Percentiles rank a stretch among this genome's conserved stretches.
These are phyloP conservation scores for Drosophila repletoides DNA, from an alignment of 1,140 invertebrate genomes.

Conservation along the genomic window DNA sequence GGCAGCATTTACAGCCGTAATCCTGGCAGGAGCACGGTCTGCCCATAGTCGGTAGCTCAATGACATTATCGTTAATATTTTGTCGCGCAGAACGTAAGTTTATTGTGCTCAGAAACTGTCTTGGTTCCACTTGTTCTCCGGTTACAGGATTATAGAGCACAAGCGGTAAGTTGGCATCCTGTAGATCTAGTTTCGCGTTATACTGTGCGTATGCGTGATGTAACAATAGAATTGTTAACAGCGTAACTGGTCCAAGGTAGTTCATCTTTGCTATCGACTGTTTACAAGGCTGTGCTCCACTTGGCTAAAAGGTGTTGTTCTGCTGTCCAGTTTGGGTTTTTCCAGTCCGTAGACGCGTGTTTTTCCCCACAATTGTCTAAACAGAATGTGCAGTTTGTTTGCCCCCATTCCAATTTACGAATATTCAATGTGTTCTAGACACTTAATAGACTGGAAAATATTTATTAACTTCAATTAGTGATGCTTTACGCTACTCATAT, in stretches of 20 bases:
- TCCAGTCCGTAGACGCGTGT: conserved; percentile 28
- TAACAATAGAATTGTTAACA: not conserved
- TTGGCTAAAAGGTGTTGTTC: conserved; percentile 22
- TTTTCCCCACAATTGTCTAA: conserved; percentile 67
- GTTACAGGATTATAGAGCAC: conserved; percentile 41
- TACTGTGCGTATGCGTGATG: conserved; percentile 29
- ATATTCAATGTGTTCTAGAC: conserved; percentile 33
- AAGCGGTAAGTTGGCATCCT: not conserved
- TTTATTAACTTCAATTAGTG: conserved; percentile 53
- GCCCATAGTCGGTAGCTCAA: conserved; percentile 53
- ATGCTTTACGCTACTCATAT: not conserved
- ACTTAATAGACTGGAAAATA: conserved; percentile 66
- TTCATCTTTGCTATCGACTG: conserved; percentile 41
- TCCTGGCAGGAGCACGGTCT: conserved; percentile 49
- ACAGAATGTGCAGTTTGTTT: conserved; percentile 49
- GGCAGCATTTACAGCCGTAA: conserved; percentile 54
- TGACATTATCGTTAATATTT: conserved; percentile 40
- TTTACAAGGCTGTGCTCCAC: conserved; percentile 29
- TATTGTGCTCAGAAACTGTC: not conserved
- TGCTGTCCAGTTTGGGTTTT: conserved; percentile 15
- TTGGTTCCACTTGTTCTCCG: conserved; percentile 27
- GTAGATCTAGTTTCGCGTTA: not conserved
- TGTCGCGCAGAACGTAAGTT: not conserved
- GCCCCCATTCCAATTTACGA: conserved; percentile 14
- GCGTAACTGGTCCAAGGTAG: conserved; percentile 26